These are phyloP conservation scores for Anastatus disparis DNA, from an alignment of 1,140 invertebrate genomes.

Conservation along the genomic window DNA sequence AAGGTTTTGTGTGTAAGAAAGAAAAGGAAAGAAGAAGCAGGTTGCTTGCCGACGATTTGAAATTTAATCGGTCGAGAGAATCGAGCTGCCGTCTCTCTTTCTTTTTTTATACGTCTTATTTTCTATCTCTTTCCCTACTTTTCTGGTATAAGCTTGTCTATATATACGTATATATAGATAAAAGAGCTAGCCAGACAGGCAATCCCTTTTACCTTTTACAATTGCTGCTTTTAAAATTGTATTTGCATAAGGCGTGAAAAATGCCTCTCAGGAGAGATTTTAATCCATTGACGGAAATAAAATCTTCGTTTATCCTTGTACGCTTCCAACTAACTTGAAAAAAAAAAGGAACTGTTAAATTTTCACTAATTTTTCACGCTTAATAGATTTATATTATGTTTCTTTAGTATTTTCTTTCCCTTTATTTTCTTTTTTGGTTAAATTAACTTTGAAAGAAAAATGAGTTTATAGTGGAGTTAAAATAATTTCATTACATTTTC, in stretches of 20 bases:
- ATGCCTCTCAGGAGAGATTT: slow-evolving; percentile 26
- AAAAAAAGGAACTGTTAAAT: slow-evolving; percentile 1
- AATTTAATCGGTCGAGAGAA: slow-evolving; percentile 40
- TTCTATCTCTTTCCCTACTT: not conserved
- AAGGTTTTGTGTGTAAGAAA: not conserved
- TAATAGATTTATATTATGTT: slow-evolving; percentile 12
- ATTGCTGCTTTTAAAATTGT: slow-evolving; percentile 28
- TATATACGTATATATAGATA: too few relatives aligned
- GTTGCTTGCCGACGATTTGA: slow-evolving; percentile 36
- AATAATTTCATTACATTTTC: too few relatives aligned
- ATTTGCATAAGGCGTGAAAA: slow-evolving; percentile 38
- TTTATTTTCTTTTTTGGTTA: too few relatives aligned
- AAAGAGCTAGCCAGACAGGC: not conserved
- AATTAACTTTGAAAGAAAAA: too few relatives aligned
- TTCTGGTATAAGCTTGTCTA: not conserved
- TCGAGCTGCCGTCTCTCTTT: not conserved
- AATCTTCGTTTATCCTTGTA: not conserved
- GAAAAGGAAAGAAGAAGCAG: slow-evolving; percentile 1
- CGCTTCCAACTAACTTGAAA: not conserved
- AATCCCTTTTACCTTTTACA: slow-evolving; percentile 22
- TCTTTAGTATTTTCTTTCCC: too few relatives aligned
- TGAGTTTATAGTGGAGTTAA: too few relatives aligned
- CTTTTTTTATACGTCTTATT: too few relatives aligned
- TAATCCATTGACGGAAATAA: slow-evolving; percentile 30
- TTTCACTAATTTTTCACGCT: slow-evolving; percentile 9